These are phyloP conservation scores for Catotricha subobsoleta DNA, from an alignment of 2,888 invertebrate genomes.

Conservation along the genomic window DNA sequence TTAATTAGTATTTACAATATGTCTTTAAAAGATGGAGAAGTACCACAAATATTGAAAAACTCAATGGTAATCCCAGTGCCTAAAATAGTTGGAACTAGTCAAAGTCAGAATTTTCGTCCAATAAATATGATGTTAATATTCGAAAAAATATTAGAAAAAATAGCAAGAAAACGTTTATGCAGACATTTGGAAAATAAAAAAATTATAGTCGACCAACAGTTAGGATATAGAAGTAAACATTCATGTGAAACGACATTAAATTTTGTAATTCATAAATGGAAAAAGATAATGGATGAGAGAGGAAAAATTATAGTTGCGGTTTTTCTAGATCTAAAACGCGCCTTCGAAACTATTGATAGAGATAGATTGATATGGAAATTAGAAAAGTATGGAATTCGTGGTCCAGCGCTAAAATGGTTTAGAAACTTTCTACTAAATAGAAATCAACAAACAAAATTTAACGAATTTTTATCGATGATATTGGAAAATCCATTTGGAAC, in stretches of 20 bases:
- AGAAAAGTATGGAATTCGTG: not conserved
- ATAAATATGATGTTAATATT: not conserved
- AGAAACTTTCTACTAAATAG: not conserved
- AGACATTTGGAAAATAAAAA: not conserved
- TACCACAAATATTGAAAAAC: not conserved
- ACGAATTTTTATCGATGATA: not conserved
- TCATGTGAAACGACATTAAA: not conserved
- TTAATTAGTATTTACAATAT: no score
- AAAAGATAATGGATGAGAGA: not conserved
- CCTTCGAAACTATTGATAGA: not conserved
- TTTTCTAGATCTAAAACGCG: not conserved
- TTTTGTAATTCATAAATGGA: not conserved
- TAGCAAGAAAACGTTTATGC: not conserved
- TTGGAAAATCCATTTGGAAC: no score
- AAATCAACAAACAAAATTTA: not conserved
- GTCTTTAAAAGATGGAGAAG: not conserved
- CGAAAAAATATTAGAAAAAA: not conserved
- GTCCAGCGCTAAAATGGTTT: not conserved
- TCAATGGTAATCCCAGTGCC: not conserved
- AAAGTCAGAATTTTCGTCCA: not conserved
- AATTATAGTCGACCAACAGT: not conserved
- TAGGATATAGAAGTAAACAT: not conserved
- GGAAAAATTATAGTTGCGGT: not conserved
- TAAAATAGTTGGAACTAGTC: not conserved
- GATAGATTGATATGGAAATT: not conserved